Conservation (phyloP, 1,140 invertebrate genomes). For the Leptoteleia sp. region DNA sequence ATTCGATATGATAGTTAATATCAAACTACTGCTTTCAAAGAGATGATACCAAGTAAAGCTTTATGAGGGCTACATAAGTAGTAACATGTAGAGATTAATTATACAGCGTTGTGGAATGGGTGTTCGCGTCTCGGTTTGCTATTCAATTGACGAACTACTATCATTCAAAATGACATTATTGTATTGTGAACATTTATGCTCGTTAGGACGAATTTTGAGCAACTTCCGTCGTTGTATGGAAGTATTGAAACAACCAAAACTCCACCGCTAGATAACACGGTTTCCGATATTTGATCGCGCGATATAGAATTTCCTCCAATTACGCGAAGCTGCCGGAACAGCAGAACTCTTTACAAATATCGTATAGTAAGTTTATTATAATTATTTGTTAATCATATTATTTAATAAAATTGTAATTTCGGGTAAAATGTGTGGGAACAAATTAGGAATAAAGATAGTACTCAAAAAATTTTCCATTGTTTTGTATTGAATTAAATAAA, state of each 20-base stretch:
- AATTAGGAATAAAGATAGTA: too few relatives aligned
- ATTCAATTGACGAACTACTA: constrained; percentile 48
- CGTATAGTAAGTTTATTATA: background rate
- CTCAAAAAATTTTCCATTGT: too few relatives aligned
- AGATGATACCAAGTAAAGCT: constrained; percentile 21
- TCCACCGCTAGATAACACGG: constrained; percentile 12
- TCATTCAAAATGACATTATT: constrained; percentile 54
- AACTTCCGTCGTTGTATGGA: constrained; percentile 40
- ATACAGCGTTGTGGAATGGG: constrained; percentile 20
- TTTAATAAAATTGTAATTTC: too few relatives aligned
- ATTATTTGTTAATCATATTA: too few relatives aligned
- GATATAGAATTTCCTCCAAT: constrained; percentile 39
- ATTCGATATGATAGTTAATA: constrained; percentile 33
- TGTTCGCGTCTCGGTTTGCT: constrained; percentile 29
- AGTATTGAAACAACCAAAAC: constrained; percentile 38
- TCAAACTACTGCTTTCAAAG: constrained; percentile 13
- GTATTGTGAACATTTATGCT: constrained; percentile 37
- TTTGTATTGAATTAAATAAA: too few relatives aligned
- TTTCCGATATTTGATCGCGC: constrained; percentile 42
- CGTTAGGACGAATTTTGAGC: constrained; percentile 53
- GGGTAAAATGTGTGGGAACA: too few relatives aligned
- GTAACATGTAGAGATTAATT: constrained; percentile 49
- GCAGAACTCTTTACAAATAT: background rate
- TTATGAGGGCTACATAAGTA: constrained; percentile 22
- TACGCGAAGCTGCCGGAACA: constrained; percentile 1